Evolutionary conservation across 2,888 invertebrate species (phyloP), one percentile per base, ranked within the genome.

Genomic region (Eristalis pertinax): DNA sequence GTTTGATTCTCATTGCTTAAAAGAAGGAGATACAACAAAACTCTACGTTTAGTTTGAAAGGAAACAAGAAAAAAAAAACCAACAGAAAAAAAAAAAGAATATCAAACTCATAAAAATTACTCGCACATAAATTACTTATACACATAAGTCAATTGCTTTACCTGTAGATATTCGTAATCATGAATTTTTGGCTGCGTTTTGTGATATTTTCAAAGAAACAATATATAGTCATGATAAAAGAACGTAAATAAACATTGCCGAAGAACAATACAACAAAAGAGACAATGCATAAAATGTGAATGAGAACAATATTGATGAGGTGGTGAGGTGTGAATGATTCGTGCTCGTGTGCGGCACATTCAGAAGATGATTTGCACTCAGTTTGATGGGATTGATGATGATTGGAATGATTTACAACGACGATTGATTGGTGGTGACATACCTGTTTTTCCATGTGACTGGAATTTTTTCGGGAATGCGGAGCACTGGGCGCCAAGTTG

Each of bases 371-470:
- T 29, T 78, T 78, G 50, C 58, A 64, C 56, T 70, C 58, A 64
- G 29, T 35, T 29, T 60, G 67, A 50, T 64, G 26, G 19, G 56
- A 70, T 32, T 32, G 15, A 73, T 43, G 19, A 15, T 5, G 11
- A 13, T 22, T 19, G 24, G 26, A 50, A 7, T 50, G 50, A 50
- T 7, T 5, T n/a, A n/a, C 5, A 32, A 5, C 32, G 7, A 1
- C 7, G 32, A 32, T 7, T 19, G 50, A n/a, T n/a, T n/a, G 50
- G n/a, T n/a, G 82, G 89, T 32, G 32, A 5, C 91, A 93, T 93
- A 97, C 97, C 96, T 97, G 97, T 93, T 97, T 97, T 91, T 97
- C 97, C 93, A 97, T 96, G 85, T 96, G 94, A 26, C 91, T 90
- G 2, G 93, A 93, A 90, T 93, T 92, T 62, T 92, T 91, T 10